These are phyloP conservation scores for Exephanes ischioxanthus DNA, from an alignment of 2,888 invertebrate species.

Conservation along the genomic window DNA sequence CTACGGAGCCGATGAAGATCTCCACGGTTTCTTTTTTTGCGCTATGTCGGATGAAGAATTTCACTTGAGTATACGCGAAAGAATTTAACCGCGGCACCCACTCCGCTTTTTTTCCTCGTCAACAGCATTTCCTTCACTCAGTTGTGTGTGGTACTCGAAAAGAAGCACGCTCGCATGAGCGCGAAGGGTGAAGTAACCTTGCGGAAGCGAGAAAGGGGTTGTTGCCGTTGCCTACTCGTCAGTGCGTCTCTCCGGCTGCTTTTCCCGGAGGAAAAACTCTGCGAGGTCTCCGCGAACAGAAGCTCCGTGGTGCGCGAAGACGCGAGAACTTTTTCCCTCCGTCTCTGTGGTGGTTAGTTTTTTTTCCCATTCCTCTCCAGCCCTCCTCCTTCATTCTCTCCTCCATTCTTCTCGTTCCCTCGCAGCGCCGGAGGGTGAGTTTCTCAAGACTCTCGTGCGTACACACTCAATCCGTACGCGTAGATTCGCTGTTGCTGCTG, in stretches of 20 bases:
- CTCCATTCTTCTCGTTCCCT: constrained; percentile 41
- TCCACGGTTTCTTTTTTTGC: not conserved
- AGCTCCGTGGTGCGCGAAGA: constrained; percentile 48
- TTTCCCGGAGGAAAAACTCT: constrained; percentile 49
- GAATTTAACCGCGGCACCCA: constrained; percentile 18
- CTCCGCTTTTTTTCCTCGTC: constrained; percentile 7
- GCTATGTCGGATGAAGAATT: constrained; percentile 1
- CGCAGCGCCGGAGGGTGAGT: constrained; percentile 19
- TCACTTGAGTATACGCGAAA: constrained; percentile 10
- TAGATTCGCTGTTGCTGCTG: constrained; percentile 21
- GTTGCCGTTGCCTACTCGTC: constrained; percentile 51
- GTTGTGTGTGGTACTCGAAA: constrained; percentile 22
- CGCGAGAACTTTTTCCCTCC: constrained; percentile 46
- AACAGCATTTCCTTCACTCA: constrained; percentile 25
- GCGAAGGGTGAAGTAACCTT: constrained; percentile 43
- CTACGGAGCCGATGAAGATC: not conserved
- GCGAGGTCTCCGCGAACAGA: constrained; percentile 14
- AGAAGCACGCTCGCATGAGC: constrained; percentile 26
- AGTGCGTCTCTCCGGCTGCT: constrained; percentile 19
- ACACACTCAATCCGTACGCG: constrained; percentile 3
- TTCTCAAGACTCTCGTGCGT: constrained; percentile 47
- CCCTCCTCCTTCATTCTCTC: constrained; percentile 3
- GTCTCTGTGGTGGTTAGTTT: constrained; percentile 25
- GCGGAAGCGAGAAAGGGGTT: constrained; percentile 52
- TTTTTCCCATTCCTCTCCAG: not conserved